Evolutionary conservation across 2,888 invertebrate genomes (phyloP), one percentile per base, ranked within the genome.

Genomic region (Conistra vaccinii): DNA sequence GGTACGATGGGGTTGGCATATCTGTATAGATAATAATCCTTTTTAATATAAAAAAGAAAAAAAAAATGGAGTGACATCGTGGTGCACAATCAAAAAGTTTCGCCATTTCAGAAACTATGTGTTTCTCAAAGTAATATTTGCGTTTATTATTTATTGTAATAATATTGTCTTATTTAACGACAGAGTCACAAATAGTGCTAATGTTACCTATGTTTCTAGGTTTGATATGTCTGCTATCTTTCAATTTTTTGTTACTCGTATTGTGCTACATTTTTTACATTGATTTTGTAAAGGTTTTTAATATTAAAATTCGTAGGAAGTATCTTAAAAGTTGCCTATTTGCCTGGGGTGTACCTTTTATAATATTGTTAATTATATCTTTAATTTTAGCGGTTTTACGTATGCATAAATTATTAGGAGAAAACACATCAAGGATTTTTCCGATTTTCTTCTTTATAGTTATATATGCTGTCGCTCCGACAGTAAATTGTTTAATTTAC

Each of bases 51-150:
- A n/a, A n/a, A n/a, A n/a, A n/a, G n/a, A n/a, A n/a, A n/a, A n/a
- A n/a, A n/a, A n/a, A n/a, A n/a, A 32, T 32, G 23, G 53, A 32
- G 55, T 71, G 23, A 45, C 32, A 45, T 74, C 72, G 10, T 74
- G 53, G 72, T 71, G 35, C 4, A 4, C 39, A 2, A 26, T 71
- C 10, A 71, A 71, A 12, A 71, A 62, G 23, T 71, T 29, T 39
- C 35, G 42, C 2, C 29, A 61, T 42, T 61, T 61, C n/a, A 70
- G 71, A 60, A 73, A 70, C 42, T 70, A 63, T 29, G 57, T 75
- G 29, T n/a, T 73, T n/a, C 3, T 39, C 39, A 39, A 39, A 2
- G 32, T 32, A 3, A 32, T 32, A 32, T 32, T 32, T 32, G 32
- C 32, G 32, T 32, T 32, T 32, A 32, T 32, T 32, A 32, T 32